Conservation (phyloP, 92 coral and sea anemone species). For the Zoanthus gigantus region DNA sequence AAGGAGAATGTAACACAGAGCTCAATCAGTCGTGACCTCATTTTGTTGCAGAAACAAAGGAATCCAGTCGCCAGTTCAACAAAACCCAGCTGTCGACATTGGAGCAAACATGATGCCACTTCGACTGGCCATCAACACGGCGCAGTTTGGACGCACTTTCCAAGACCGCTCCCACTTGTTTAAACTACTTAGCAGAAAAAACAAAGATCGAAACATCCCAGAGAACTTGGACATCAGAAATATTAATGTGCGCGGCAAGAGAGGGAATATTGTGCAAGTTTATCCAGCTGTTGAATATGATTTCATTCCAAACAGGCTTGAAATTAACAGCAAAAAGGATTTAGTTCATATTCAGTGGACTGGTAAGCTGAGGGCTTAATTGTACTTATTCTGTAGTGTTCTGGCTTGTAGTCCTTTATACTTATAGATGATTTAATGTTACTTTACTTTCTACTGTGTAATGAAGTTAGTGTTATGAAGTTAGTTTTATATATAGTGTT, state of each 20-base stretch:
- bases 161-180: slow-evolving; percentile 94
- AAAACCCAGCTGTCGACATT: slow-evolving; percentile 90
- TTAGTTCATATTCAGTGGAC: slow-evolving; percentile 96
- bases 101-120: slow-evolving; percentile 81
- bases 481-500: no score
- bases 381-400: neutral
- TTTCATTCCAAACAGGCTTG: slow-evolving; percentile 83
- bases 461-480: no score
- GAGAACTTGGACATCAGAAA: slow-evolving; percentile 74
- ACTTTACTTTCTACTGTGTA: no score
- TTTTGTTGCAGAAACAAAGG: slow-evolving; percentile 48
- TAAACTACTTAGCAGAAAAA: slow-evolving; percentile 70
- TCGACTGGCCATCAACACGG: slow-evolving; percentile 94
- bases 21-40: no score
- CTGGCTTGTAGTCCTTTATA: no score
- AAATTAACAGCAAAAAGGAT: slow-evolving; percentile 51
- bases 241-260: slow-evolving; percentile 94
- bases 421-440: no score
- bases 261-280: slow-evolving; percentile 96
- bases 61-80: slow-evolving; percentile 78
- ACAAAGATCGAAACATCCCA: slow-evolving; percentile 43
- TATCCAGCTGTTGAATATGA: slow-evolving; percentile 98
- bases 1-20: no score
- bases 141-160: slow-evolving; percentile 97
- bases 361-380: slow-evolving; percentile 54